Evolutionary conservation across 2,888 invertebrate species (phyloP).

Genomic region (Cenopis cana): DNA sequence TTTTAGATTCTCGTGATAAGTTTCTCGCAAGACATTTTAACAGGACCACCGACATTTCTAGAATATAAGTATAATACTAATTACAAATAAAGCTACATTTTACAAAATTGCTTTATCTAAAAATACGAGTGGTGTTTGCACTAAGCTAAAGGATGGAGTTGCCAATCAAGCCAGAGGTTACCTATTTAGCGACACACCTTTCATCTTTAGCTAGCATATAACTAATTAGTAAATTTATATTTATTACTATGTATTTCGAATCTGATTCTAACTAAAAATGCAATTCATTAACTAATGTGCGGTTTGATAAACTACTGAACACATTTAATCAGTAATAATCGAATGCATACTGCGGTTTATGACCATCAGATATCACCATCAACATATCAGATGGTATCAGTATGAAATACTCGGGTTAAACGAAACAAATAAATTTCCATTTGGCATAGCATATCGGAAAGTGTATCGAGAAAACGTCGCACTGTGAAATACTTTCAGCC

Average conservation of each 20-base stretch:
- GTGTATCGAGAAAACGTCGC: conserved; percentile 16
- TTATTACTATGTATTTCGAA: neutral
- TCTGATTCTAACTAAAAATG: neutral
- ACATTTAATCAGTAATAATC: conserved; percentile 9
- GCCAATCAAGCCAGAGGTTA: no score
- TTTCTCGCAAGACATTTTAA: neutral
- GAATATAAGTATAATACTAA: neutral
- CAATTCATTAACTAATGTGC: conserved; percentile 29
- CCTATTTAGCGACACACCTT: no score
- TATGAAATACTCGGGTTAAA: neutral
- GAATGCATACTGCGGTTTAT: neutral
- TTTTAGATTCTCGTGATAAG: neutral
- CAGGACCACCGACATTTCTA: neutral
- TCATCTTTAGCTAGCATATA: no score
- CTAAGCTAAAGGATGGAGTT: no score
- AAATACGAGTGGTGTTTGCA: no score
- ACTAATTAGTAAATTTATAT: no score
- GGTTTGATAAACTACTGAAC: conserved; percentile 10
- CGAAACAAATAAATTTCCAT: conserved; percentile 17
- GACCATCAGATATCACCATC: neutral
- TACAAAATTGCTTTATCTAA: no score
- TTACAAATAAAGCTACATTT: no score
- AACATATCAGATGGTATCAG: neutral
- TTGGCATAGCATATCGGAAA: conserved; percentile 18
- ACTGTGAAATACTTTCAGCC: conserved; percentile 16